Percentiles rank a stretch among this genome's conserved stretches.
Conservation (phyloP, 2,888 invertebrate genomes). For the Pollenia labialis region DNA sequence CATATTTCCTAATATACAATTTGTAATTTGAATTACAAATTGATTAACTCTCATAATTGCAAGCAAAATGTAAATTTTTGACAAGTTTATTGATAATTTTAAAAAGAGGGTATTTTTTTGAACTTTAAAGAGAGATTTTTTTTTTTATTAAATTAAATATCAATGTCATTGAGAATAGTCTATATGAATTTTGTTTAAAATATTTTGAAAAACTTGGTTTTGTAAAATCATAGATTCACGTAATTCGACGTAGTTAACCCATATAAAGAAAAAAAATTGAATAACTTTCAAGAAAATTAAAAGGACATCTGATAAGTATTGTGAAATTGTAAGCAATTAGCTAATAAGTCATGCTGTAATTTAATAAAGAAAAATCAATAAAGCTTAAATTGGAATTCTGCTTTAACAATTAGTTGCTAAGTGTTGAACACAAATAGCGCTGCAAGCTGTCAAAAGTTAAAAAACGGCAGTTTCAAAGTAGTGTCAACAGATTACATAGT, state of each 20-base stretch:
- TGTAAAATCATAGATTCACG: slow-evolving; percentile 28
- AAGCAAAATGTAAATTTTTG: slow-evolving; percentile 19
- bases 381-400: too few relatives aligned
- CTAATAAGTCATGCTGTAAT: too few relatives aligned
- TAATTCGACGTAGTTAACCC: slow-evolving; percentile 5
- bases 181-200: slow-evolving; percentile 7
- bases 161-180: slow-evolving; percentile 2
- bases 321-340: background rate
- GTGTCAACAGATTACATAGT: too few relatives aligned
- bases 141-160: background rate
- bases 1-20: slow-evolving; percentile 38
- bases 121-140: background rate
- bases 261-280: background rate
- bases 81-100: slow-evolving; percentile 28
- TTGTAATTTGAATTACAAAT: slow-evolving; percentile 59
- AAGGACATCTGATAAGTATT: slow-evolving; percentile 14
- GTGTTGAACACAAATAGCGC: too few relatives aligned
- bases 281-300: background rate
- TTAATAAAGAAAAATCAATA: too few relatives aligned
- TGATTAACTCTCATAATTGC: slow-evolving; percentile 43
- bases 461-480: too few relatives aligned
- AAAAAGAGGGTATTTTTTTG: background rate
- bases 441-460: too few relatives aligned
- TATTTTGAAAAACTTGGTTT: slow-evolving; percentile 1
- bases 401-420: too few relatives aligned